Conservation (phyloP, 2,888 invertebrate genomes). For the Matsumyia berberina region DNA sequence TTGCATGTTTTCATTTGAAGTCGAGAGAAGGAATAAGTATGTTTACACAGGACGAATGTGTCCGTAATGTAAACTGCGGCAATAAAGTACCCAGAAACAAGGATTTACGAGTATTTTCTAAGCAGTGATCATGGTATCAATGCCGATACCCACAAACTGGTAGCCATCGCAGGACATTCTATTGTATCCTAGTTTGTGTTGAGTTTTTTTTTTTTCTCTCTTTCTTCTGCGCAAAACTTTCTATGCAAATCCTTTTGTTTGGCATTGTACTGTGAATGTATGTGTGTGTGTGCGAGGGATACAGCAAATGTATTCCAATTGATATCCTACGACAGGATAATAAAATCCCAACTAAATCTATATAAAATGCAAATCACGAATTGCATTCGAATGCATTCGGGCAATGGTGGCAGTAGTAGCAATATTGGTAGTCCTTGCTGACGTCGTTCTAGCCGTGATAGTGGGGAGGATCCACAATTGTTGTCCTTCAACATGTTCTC, state of each 20-base stretch:
- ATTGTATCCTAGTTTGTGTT: conserved; percentile 49
- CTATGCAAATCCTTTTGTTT: conserved; percentile 73
- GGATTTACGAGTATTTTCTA: conserved; percentile 67
- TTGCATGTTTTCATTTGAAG: conserved; percentile 56
- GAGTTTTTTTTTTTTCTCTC: conserved; percentile 15
- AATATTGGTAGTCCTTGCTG: conserved; percentile 51
- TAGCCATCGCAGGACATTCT: conserved; percentile 63
- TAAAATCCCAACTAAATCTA: conserved; percentile 75
- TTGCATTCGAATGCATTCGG: conserved; percentile 74
- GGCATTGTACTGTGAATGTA: conserved; percentile 6
- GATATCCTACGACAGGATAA: conserved; percentile 75
- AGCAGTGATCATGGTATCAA: conserved; percentile 72
- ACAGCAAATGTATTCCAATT: conserved; percentile 63
- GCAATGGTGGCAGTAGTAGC: conserved; percentile 43
- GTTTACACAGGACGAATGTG: conserved; percentile 56
- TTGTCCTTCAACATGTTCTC: conserved; percentile 64
- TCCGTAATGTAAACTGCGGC: conserved; percentile 56
- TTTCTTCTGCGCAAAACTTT: conserved; percentile 43
- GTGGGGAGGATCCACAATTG: conserved; percentile 21
- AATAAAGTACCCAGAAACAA: conserved; percentile 63
- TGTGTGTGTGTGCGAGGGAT: conserved; percentile 6
- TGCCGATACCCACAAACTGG: conserved; percentile 57
- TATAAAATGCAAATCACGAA: conserved; percentile 76
- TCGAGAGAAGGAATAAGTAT: conserved; percentile 43
- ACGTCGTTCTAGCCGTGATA: conserved; percentile 11